Evolutionary conservation across 2,888 invertebrate genomes (phyloP), one percentile per base, ranked within the genome.

Genomic region (Diloba caeruleocephala): DNA sequence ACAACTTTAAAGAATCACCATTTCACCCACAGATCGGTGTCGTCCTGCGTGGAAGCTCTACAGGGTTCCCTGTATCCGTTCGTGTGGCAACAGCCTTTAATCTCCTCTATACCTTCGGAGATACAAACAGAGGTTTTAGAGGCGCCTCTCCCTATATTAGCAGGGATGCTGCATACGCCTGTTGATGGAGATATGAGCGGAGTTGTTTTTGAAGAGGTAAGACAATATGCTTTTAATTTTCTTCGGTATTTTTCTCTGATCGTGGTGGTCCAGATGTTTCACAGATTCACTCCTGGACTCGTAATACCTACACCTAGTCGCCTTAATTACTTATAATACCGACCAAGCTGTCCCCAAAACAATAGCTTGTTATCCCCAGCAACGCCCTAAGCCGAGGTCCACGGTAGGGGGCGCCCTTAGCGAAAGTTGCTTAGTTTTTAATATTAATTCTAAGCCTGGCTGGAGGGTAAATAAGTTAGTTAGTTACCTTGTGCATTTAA

Each of bases 21-120:
- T 2, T 9, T 19, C 0, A 0, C 7, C 31, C 32, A 0, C 74
- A 83, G 85, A 10, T 54, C 59, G 2, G 90, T 97, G 6, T 97
- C 97, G 0, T 94, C 96, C 0, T 97, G 97, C 71, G 94, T 97
- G 44, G 96, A 97, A 78, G 97, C 96, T 0, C 85, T 97, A 1
- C 96, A 96, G 64, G 94, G 95, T 19, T 94, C 96, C 21, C 89
- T 98, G 3, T 97, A 97, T 85, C 97, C 98, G 5, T 97, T 98
- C 85, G 94, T 95, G 26, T 98, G 98, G 98, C 97, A 96, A 46
- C 97, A 97, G 77, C 96, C 97, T 0, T 94, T 97, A 10, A 96
- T 98, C 39, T 96, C 97, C 0, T 95, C 96, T 41, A 91, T 97
- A 9, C 97, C 97, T 0, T 84, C 94, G 0, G 95, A 96, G 82